Conservation (phyloP, 2,888 invertebrate species). For the Trypoxylon attenuatum region DNA sequence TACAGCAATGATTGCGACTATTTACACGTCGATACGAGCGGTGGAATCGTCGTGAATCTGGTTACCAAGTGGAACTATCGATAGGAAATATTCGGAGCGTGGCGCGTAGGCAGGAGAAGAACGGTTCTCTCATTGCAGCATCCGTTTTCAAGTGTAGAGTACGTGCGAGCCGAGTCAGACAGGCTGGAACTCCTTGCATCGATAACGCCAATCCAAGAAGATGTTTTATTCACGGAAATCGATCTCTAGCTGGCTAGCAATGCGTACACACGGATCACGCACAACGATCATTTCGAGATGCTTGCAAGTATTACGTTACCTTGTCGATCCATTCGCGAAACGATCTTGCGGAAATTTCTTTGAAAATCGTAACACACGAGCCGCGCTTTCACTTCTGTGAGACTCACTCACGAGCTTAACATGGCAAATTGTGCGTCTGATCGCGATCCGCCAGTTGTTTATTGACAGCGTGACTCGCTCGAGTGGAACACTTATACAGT, state of each 20-base stretch:
- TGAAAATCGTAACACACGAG: not conserved
- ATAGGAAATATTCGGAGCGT: slow-evolving; percentile 24
- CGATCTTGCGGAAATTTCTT: not conserved
- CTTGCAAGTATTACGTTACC: too few species aligned
- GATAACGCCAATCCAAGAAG: slow-evolving; percentile 41
- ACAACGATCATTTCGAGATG: not conserved
- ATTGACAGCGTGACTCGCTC: not conserved
- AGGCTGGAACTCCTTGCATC: slow-evolving; percentile 26
- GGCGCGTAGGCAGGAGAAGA: slow-evolving; percentile 27
- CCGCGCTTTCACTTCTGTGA: not conserved
- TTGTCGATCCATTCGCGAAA: not conserved
- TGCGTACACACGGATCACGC: not conserved
- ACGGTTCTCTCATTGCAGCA: slow-evolving; percentile 28
- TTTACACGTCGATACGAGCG: not conserved
- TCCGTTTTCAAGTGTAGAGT: slow-evolving; percentile 18
- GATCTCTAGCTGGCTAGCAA: slow-evolving; percentile 28
- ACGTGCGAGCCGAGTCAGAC: slow-evolving; percentile 16
- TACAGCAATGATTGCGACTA: not conserved
- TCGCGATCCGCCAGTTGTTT: not conserved
- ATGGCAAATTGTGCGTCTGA: slow-evolving; percentile 8
- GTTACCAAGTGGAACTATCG: slow-evolving; percentile 22
- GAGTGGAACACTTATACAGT: not conserved
- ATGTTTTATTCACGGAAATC: slow-evolving; percentile 55
- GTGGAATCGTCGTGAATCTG: not conserved
- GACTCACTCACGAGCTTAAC: slow-evolving; percentile 2